These are phyloP conservation scores for Herpetotheres cachinnans DNA, from an alignment of 2,113 vertebrate species.

Conservation along the genomic window DNA sequence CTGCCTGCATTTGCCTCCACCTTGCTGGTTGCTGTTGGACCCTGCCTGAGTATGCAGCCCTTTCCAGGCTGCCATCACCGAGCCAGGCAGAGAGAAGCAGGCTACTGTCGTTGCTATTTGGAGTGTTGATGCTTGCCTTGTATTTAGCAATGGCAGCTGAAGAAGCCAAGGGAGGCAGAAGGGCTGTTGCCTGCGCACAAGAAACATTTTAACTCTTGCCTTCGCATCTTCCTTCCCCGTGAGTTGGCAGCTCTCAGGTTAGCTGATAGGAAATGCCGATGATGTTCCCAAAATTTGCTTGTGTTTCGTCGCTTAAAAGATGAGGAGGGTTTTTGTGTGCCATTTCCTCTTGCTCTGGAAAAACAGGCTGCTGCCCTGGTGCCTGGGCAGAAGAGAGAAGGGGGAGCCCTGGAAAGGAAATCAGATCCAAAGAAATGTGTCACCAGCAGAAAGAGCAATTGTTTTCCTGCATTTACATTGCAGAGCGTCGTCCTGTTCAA, in stretches of 20 bases:
- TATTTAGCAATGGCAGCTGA: not conserved
- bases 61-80: accelerated
- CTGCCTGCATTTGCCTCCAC: not conserved
- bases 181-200: not conserved
- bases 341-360: not conserved
- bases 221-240: not conserved
- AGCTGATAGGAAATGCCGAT: not conserved
- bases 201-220: not conserved
- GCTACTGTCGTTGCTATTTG: not conserved
- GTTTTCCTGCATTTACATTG: conserved; percentile 18
- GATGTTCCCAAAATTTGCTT: not conserved
- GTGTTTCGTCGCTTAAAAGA: not conserved
- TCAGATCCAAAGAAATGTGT: conserved; percentile 25
- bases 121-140: not conserved
- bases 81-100: not conserved
- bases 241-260: not conserved
- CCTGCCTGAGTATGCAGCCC: not conserved
- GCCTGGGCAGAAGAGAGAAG: not conserved
- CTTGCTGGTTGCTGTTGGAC: not conserved
- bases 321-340: not conserved
- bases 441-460: conserved; percentile 38
- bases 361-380: not conserved
- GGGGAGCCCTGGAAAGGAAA: conserved; percentile 13
- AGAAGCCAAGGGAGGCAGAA: not conserved
- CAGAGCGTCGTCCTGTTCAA: not conserved